Evolutionary conservation across 2,888 invertebrate genomes (phyloP), one percentile per base, ranked within the genome.

Genomic region (Cerceris rybyensis): DNA sequence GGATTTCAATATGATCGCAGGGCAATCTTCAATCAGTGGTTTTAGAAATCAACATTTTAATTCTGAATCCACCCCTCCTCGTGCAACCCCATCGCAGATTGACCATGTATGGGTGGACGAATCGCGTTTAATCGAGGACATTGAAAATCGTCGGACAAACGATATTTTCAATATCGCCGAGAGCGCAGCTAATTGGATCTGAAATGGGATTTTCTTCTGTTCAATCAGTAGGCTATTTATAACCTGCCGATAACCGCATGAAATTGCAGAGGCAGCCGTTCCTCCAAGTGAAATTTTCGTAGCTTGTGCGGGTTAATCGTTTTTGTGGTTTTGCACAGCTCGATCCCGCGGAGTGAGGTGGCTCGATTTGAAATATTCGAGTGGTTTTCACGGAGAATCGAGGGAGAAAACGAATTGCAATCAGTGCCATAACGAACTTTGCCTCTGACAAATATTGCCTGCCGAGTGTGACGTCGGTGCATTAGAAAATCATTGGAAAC

Each of bases 1-100:
- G 58, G 60, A 65, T 50, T 72, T 72, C 78, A 78, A 78, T 78
- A 72, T 68, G 60, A 72, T 60, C 61, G 72, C 52, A 41, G 58
- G 63, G 54, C 68, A 63, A 77, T 73, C 73, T 61, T 49, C 73
- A 79, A 79, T 79, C 79, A 69, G 14, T 55, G 65, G 16, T 16
- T 16, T 41, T 58, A 61, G 57, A 14, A 67, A 59, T 64, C 59
- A 75, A 79, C 59, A 49, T 70, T 79, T 69, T 73, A 78, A 63
- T 73, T 13, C 42, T 17, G 6, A 0, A 6, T 6, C 42, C n/a
- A n/a, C 43, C 43, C 43, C n/a, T 42, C n/a, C 11, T 39, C 11
- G 14, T 42, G 59, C 28, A 1, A 28, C 28, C 28, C 28, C 28
- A 9, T 50, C n/a, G 50, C 9, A 8, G 11, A 11, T 46, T 46